Conservation (phyloP, 2,888 invertebrate genomes). For the Callosobruchus maculatus region DNA sequence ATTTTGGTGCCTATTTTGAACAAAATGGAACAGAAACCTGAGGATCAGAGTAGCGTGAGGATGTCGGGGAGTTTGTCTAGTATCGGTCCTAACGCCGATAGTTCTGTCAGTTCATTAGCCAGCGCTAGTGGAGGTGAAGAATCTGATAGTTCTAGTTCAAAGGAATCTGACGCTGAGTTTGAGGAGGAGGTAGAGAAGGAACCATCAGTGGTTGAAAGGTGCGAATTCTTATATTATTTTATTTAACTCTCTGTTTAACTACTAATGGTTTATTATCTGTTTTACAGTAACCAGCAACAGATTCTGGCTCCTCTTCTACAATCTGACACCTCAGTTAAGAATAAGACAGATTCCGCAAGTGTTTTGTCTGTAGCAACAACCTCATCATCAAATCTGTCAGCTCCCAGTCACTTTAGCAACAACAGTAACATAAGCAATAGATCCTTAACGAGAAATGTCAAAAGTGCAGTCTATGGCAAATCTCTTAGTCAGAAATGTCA, state of each 20-base stretch:
- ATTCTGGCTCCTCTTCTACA: neutral
- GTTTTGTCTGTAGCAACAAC: slow-evolving; percentile 21
- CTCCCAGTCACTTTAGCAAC: slow-evolving; percentile 26
- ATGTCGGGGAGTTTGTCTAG: slow-evolving; percentile 65
- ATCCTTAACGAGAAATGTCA: slow-evolving; percentile 29
- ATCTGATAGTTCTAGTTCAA: slow-evolving; percentile 14
- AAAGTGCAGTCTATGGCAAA: slow-evolving; percentile 31
- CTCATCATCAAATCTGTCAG: slow-evolving; percentile 23
- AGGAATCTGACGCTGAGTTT: slow-evolving; percentile 23
- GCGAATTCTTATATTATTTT: neutral
- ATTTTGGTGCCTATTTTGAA: slow-evolving; percentile 68
- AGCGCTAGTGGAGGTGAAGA: slow-evolving; percentile 36
- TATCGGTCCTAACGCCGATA: slow-evolving; percentile 68
- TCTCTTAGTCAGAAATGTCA: slow-evolving; percentile 19
- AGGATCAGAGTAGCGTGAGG: slow-evolving; percentile 23
- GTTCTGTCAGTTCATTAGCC: slow-evolving; percentile 44
- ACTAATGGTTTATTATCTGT: no score
- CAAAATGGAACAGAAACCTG: slow-evolving; percentile 52
- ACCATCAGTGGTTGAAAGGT: neutral
- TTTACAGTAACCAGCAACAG: neutral
- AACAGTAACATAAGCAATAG: slow-evolving; percentile 18
- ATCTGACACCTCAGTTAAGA: slow-evolving; percentile 1
- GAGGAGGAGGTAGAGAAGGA: slow-evolving; percentile 7
- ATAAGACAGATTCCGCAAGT: slow-evolving; percentile 33
- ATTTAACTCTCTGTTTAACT: no score